These are phyloP conservation scores for Arizona elegans DNA, from an alignment of 2,113 vertebrate species.

Conservation along the genomic window DNA sequence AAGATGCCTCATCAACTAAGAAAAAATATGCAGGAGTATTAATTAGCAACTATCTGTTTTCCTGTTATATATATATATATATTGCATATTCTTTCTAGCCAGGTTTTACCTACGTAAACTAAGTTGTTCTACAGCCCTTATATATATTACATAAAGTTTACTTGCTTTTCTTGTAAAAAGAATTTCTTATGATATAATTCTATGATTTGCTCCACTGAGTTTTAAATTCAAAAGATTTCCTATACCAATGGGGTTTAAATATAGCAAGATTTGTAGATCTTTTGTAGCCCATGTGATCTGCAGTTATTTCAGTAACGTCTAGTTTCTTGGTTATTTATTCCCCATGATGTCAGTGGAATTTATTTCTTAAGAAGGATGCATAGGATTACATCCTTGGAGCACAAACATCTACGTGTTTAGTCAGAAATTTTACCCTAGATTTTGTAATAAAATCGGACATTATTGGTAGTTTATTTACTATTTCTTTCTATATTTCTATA, in stretches of 20 bases:
- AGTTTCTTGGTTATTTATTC: not conserved
- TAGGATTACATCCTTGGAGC: not conserved
- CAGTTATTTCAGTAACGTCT: not conserved
- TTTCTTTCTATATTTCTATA: not conserved
- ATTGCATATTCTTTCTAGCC: too few species aligned
- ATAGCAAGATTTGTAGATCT: not conserved
- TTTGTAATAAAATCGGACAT: not conserved
- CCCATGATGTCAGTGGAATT: not conserved
- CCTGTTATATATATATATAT: slow-evolving; percentile 39
- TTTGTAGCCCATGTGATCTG: not conserved
- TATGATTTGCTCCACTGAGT: not conserved
- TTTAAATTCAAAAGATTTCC: not conserved
- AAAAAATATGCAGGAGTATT: slow-evolving; percentile 66
- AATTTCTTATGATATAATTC: slow-evolving; percentile 1
- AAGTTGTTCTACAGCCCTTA: too few species aligned
- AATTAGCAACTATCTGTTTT: slow-evolving; percentile 62
- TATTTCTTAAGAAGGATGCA: not conserved
- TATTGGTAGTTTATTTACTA: not conserved
- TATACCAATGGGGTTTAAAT: not conserved
- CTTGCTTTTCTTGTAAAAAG: slow-evolving; percentile 29
- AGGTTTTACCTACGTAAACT: too few species aligned
- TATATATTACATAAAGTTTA: slow-evolving; percentile 46
- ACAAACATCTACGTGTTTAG: not conserved
- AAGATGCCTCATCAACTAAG: slow-evolving; percentile 57
- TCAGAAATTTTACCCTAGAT: not conserved